Percentiles rank a stretch among this genome's conserved stretches.
Evolutionary conservation across 2,797 vertebrate species (phyloP).

Genomic region (Hippocampus kuda): DNA sequence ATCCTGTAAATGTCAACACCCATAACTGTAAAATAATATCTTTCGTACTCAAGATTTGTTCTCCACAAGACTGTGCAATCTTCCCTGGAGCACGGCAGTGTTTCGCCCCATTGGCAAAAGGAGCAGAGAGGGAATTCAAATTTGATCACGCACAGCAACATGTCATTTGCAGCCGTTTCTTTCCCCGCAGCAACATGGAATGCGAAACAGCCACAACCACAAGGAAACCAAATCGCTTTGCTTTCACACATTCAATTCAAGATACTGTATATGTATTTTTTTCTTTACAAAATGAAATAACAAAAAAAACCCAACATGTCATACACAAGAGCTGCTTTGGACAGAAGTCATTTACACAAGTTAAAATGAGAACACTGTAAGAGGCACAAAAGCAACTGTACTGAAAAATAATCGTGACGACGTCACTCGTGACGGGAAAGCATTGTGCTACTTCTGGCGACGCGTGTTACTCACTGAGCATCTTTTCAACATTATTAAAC

Average conservation of each 20-base stretch:
- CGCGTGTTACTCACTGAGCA: constrained; percentile 64
- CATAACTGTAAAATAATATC: background rate
- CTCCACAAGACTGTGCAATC: background rate
- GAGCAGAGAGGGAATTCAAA: background rate
- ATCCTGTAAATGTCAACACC: background rate
- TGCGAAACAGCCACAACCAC: constrained; percentile 2
- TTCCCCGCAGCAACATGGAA: background rate
- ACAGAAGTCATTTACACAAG: constrained; percentile 91
- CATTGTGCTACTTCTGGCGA: constrained; percentile 37
- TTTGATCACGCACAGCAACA: background rate
- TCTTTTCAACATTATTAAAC: constrained; percentile 69
- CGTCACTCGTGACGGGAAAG: constrained; percentile 5
- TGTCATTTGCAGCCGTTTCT: background rate
- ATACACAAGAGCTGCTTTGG: constrained; percentile 81
- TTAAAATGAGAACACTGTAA: constrained; percentile 68
- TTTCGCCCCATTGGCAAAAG: background rate
- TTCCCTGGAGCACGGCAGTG: background rate
- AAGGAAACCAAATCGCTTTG: constrained; percentile 54
- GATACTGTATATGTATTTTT: constrained; percentile 80
- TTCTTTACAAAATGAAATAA: constrained; percentile 75
- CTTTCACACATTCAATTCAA: constrained; percentile 30
- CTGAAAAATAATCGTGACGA: constrained; percentile 4
- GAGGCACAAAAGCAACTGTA: constrained; percentile 23
- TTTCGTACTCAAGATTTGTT: background rate
- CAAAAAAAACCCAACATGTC: constrained; percentile 64